Evolutionary conservation across 2,113 vertebrate genomes (phyloP).

Genomic region (Neotragus pygmaeus): DNA sequence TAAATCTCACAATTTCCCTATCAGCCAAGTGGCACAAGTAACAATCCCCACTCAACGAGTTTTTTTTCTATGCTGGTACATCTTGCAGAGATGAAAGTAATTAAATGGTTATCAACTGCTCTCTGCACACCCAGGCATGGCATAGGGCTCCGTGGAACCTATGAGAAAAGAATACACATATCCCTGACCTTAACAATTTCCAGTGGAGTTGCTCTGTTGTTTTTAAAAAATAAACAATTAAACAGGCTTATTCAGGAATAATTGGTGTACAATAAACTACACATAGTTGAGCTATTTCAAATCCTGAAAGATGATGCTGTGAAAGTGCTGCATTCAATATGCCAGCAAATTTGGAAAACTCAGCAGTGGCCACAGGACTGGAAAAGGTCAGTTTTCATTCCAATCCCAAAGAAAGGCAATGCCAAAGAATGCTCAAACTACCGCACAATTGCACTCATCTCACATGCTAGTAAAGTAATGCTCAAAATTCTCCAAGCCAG

Average conservation of each 20-base stretch:
- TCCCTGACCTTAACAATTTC: background rate
- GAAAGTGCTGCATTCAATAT: no score
- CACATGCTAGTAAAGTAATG: no score
- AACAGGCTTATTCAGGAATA: background rate
- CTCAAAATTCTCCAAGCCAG: no score
- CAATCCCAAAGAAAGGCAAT: no score
- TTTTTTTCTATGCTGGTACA: background rate
- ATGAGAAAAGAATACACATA: background rate
- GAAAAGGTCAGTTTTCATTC: no score
- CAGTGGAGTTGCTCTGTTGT: background rate
- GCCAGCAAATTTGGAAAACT: no score
- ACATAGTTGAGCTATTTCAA: background rate
- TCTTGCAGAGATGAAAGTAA: background rate
- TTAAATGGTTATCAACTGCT: background rate
- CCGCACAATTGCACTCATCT: no score
- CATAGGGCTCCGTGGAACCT: background rate
- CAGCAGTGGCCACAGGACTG: no score
- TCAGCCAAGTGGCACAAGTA: background rate
- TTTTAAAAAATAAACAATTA: background rate
- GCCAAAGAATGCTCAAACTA: no score
- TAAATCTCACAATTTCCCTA: background rate
- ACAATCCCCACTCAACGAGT: background rate
- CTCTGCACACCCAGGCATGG: background rate
- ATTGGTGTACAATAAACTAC: background rate
- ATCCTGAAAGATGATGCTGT: no score